Percentiles rank a stretch among this genome's conserved stretches.
These are phyloP conservation scores for Dicaeum eximium DNA, from an alignment of 2,113 vertebrate genomes.

Conservation along the genomic window DNA sequence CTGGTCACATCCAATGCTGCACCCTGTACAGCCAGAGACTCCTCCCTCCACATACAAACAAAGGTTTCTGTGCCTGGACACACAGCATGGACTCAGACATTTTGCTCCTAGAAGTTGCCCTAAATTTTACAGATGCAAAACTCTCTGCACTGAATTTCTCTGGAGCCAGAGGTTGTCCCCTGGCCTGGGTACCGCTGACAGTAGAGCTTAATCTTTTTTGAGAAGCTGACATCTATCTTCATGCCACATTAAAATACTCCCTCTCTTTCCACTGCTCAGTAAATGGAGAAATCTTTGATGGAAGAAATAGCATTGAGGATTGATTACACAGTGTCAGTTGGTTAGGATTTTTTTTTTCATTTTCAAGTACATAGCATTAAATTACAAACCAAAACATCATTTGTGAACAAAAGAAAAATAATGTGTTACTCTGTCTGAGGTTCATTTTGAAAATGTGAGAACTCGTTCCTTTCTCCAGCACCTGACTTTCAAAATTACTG, in stretches of 20 bases:
- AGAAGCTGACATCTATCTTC: neutral
- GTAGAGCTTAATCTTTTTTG: neutral
- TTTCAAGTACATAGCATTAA: neutral
- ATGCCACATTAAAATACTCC: neutral
- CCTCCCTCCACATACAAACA: neutral
- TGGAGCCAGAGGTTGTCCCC: neutral
- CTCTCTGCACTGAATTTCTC: neutral
- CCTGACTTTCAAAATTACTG: neutral
- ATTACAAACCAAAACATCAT: neutral
- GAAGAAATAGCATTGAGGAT: neutral
- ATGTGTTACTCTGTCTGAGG: neutral
- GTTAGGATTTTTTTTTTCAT: neutral
- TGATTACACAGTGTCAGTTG: neutral
- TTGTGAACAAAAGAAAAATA: neutral
- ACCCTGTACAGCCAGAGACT: neutral
- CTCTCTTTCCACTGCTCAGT: neutral
- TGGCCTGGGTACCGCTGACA: neutral
- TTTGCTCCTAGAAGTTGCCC: neutral
- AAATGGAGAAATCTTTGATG: neutral
- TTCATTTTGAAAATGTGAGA: neutral
- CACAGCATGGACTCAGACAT: neutral
- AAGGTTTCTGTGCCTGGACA: neutral
- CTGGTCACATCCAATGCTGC: neutral
- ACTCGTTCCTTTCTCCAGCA: neutral
- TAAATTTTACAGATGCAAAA: neutral